Percentiles rank a stretch among this genome's conserved stretches.
phyloP scores from a whole-genome alignment of 2,888 invertebrate genomes.

The Cephalotes varians region DNA sequence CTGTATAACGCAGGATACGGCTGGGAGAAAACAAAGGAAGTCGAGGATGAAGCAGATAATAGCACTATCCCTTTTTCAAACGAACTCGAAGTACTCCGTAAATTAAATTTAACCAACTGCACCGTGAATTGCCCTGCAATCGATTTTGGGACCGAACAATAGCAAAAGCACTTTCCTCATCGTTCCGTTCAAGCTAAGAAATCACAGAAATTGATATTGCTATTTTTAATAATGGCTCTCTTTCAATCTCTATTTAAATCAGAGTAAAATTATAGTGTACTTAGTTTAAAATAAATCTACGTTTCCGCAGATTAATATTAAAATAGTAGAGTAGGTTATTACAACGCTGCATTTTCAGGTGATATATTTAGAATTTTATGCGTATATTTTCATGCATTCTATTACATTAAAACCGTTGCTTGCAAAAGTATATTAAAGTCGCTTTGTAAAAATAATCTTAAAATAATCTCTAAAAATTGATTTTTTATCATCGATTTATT shows the following conservation, averaged over 20 bases:
- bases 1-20: conserved; percentile 6
- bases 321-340: neutral
- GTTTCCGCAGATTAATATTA: neutral
- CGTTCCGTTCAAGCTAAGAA: neutral
- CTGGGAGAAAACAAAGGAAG: conserved; percentile 40
- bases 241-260: neutral
- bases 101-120: conserved; percentile 61
- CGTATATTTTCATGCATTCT: neutral
- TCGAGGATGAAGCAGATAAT: conserved; percentile 43
- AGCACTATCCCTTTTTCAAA: conserved; percentile 42
- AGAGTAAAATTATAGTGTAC: neutral
- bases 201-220: conserved; percentile 9
- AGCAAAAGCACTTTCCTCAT: conserved; percentile 16
- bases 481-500: neutral
- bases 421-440: too few relatives aligned
- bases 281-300: conserved; percentile 20
- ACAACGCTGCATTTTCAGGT: neutral
- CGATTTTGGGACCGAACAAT: conserved; percentile 49
- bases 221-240: neutral
- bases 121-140: conserved; percentile 54
- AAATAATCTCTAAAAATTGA: neutral
- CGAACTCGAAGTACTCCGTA: conserved; percentile 47
- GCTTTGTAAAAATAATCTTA: neutral
- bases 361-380: neutral
- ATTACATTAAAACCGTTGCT: too few relatives aligned